Conservation (phyloP, 2,797 vertebrate genomes). For the Sebastes hubbsi region DNA sequence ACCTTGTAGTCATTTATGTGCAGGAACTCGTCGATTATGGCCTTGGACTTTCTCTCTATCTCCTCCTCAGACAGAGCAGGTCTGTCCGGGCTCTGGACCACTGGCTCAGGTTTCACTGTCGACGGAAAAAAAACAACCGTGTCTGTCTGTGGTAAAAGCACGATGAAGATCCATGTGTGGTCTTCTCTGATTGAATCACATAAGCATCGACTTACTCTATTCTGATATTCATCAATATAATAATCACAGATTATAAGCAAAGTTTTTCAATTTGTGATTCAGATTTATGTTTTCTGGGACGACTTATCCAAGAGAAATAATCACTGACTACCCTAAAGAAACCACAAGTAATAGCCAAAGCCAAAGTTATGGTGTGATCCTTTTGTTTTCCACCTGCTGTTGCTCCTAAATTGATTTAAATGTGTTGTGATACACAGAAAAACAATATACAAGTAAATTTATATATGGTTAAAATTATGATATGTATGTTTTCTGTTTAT, state of each 20-base stretch:
- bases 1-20: constrained; percentile 99
- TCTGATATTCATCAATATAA: background rate
- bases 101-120: constrained; percentile 86
- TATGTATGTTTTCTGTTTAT: background rate
- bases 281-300: background rate
- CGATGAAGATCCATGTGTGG: background rate
- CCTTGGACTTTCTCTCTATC: constrained; percentile 91
- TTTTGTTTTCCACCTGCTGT: background rate
- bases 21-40: constrained; percentile 97
- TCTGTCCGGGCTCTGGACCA: constrained; percentile 79
- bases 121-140: constrained; percentile 11
- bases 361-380: background rate
- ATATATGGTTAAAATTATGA: background rate
- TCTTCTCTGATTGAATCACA: background rate
- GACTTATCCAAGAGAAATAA: background rate
- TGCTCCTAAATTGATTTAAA: background rate
- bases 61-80: constrained; percentile 88
- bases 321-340: background rate
- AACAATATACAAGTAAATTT: background rate
- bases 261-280: background rate
- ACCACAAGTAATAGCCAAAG: background rate
- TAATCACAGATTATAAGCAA: background rate
- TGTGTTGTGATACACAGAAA: background rate
- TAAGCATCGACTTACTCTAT: background rate
- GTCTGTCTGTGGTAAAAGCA: background rate